Percentiles rank a stretch among this genome's conserved stretches.
phyloP scores from a whole-genome alignment of 2,888 invertebrate genomes.

The Chrysina gloriosa region DNA sequence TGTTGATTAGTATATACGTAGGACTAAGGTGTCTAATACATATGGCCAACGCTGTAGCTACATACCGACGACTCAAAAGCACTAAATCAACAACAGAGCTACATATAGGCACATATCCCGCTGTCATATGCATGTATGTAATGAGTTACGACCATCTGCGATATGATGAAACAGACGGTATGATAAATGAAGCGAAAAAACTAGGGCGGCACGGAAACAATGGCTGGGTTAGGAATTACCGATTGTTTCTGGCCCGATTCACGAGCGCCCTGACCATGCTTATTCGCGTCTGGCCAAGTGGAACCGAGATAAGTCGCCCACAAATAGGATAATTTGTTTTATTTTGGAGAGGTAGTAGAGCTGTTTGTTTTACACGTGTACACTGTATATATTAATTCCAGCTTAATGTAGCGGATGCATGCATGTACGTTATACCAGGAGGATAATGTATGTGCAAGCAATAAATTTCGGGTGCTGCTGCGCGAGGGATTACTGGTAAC shows the following conservation, averaged over 20 bases:
- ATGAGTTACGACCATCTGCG: not conserved
- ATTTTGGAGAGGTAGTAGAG: not conserved
- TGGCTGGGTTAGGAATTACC: conserved; percentile 32
- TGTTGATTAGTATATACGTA: too few species aligned
- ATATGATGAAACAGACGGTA: not conserved
- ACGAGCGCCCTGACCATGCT: not conserved
- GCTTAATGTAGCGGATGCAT: too few species aligned
- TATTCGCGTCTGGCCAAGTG: not conserved
- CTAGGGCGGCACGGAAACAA: conserved; percentile 27
- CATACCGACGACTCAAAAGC: not conserved
- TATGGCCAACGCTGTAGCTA: not conserved
- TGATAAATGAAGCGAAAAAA: conserved; percentile 30
- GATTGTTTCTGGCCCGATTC: conserved; percentile 40
- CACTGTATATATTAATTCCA: not conserved
- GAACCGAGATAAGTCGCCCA: conserved; percentile 14
- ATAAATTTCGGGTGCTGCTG: too few species aligned
- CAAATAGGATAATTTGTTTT: conserved; percentile 26
- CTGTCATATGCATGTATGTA: not conserved
- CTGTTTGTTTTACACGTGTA: not conserved
- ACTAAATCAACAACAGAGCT: conserved; percentile 8
- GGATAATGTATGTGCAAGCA: too few species aligned
- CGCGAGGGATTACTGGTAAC: too few species aligned
- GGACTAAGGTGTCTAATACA: too few species aligned
- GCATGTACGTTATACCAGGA: too few species aligned
- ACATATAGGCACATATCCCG: not conserved